Evolutionary conservation across 1,140 invertebrate species (phyloP), one percentile per base, ranked within the genome.

Genomic region (Drosophila fuyamai): DNA sequence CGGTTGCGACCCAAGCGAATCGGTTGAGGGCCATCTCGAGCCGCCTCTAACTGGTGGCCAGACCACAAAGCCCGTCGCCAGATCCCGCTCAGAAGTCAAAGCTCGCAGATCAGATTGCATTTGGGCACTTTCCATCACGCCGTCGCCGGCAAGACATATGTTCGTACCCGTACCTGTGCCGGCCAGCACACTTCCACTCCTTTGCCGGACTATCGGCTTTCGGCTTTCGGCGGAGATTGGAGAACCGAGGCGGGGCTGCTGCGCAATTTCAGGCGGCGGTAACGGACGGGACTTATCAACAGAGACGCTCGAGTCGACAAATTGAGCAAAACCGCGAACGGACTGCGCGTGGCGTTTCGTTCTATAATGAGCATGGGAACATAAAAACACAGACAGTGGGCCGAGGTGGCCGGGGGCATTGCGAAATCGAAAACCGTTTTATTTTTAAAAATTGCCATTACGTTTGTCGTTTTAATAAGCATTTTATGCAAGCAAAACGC

Each of bases 321-420:
- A 75, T 75, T 75, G 53, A 43, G 36, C 59, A 63, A 32, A 55
- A 72, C 23, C 27, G 59, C 38, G 54, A 61, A 61, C 81, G 67
- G 53, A 40, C 65, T 82, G 82, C 82, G 82, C 82, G 82, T 85
- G 82, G 82, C 83, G 61, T 55, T 66, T 32, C 36, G 61, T 85
- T 81, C 66, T 82, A 82, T 79, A 85, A 85, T 82, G 83, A 88
- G 82, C 82, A 85, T 86, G 82, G 83, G 79, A 86, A 82, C 68
- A 68, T 72, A 79, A 81, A 68, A 68, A 53, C 63, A 51, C 68
- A 60, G 57, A 65, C 62, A 50, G 58, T 8, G 14, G 44, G 27
- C 9, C n/a, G 7, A 40, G 44, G 56, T 18, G 8, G 38, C 5
- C 18, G 16, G 75, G 13, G 32, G 58, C 43, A 70, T 78, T 83